Base-by-base conservation (phyloP, 2,113 vertebrate species). In the Microtus richardsoni region DNA sequence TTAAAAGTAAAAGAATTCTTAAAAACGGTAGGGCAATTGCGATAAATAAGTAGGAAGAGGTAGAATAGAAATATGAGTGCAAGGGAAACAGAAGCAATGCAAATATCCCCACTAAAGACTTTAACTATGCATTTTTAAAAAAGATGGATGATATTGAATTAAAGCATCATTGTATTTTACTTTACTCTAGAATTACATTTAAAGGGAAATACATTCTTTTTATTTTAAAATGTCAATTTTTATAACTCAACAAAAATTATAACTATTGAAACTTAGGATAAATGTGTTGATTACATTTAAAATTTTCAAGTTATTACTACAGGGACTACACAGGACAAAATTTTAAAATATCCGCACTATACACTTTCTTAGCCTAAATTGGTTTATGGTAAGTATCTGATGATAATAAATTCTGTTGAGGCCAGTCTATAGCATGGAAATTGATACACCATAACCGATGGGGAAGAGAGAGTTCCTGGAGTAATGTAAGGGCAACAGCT, bases 51-150 rank as follows among this genome's bases (percentile, higher is more conserved):
- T 92, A 36, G 66, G 49, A 54, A 60, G 22, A 79, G 12, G 5
- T 16, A 84, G 60, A 87, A 77, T 14, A 77, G 87, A 93, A 95
- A 68, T 95, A 62, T 60, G 13, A 97, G 54, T 88, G 86, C 14
- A 74, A 82, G 44, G 52, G 71, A 80, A 95, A 85, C 70, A 80
- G 16, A 91, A 73, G 24, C 26, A 64, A 87, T 64, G 3, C 24
- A 60, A 73, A 74, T n/a, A 71, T 79, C 60, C 84, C 33, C 70
- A 68, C 44, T 58, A 47, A 91, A 87, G 58, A 83, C 62, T 28
- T 21, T 90, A 92, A 80, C 75, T 77, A 17, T 78, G 0, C 62
- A 22, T 84, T 39, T 36, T 93, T 82, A 36, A 39, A 52, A 84
- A 91, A 39, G 28, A 93, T 82, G 52, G 12, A 71, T 87, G 54